Percentiles rank a stretch among this genome's conserved stretches.
Evolutionary conservation across 2,113 vertebrate genomes (phyloP).

Genomic region (Gallinago paraguaiae): DNA sequence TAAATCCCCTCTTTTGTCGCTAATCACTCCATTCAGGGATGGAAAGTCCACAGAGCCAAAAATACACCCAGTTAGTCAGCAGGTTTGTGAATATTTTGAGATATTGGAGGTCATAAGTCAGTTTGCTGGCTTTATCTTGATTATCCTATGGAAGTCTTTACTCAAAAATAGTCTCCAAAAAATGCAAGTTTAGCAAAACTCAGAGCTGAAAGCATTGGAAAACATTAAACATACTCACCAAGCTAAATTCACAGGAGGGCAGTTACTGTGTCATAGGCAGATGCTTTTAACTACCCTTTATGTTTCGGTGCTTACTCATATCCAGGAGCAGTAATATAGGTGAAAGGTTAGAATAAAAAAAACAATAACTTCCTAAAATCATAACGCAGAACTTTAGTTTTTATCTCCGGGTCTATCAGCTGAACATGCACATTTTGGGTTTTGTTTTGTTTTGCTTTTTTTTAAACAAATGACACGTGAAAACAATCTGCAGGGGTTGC

Average conservation of each 20-base stretch:
- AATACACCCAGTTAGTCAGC: slow-evolving; percentile 31
- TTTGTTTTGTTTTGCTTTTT: no score
- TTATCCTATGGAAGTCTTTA: slow-evolving; percentile 37
- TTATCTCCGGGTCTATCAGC: background rate
- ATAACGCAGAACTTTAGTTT: background rate
- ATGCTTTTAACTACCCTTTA: slow-evolving; percentile 8
- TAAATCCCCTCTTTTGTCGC: background rate
- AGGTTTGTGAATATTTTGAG: slow-evolving; percentile 42
- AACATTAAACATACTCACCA: background rate
- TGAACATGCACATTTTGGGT: background rate
- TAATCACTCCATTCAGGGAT: slow-evolving; percentile 38
- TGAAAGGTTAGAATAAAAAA: slow-evolving; percentile 34
- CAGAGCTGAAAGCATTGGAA: background rate
- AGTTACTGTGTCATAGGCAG: background rate
- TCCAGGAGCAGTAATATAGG: background rate
- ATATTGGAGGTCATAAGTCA: slow-evolving; percentile 37
- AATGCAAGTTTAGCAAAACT: slow-evolving; percentile 41
- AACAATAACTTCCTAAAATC: slow-evolving; percentile 13
- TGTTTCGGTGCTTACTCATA: background rate
- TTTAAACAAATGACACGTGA: background rate
- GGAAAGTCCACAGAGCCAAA: slow-evolving; percentile 33
- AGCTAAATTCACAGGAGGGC: background rate
- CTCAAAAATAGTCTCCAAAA: slow-evolving; percentile 33
- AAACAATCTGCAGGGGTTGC: background rate
- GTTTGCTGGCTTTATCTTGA: background rate